phyloP scores from a whole-genome alignment of 2,113 vertebrate genomes.

The Microcebus lehilahytsara region DNA sequence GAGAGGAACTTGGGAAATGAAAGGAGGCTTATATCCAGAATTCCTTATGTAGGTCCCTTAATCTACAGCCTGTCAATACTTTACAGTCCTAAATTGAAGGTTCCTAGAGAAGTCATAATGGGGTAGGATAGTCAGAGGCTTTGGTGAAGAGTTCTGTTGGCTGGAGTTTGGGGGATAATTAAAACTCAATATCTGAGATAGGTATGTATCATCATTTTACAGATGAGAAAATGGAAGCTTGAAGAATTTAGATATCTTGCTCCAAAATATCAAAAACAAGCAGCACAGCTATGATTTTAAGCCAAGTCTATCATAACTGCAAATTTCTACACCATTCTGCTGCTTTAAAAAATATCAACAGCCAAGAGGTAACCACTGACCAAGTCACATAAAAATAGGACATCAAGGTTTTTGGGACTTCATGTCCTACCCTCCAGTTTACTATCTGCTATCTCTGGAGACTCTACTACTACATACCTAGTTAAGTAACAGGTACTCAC shows the following conservation, averaged over 20 bases:
- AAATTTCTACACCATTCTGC: not conserved
- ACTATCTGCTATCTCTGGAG: not conserved
- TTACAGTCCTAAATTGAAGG: not conserved
- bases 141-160: not conserved
- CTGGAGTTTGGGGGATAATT: conserved; percentile 11
- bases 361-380: conserved; percentile 37
- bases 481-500: not conserved
- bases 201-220: conserved; percentile 20
- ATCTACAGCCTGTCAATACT: not conserved
- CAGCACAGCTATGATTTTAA: conserved; percentile 34
- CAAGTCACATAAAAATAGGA: conserved; percentile 19
- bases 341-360: conserved; percentile 48
- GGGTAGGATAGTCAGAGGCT: not conserved
- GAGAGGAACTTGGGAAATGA: conserved; percentile 24
- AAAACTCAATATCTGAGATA: conserved; percentile 27
- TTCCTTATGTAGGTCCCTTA: not conserved
- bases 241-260: conserved; percentile 27
- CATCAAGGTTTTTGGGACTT: not conserved
- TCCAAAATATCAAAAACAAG: conserved; percentile 46
- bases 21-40: not conserved
- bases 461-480: not conserved
- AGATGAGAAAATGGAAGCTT: not conserved
- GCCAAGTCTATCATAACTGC: not conserved
- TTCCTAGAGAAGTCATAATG: not conserved
- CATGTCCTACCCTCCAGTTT: not conserved